Evolutionary conservation across 30 jellyfish, hydroid and myxozoan genomes (phyloP), one percentile per base, ranked within the genome.

Genomic region (Chironex yamaguchii): DNA sequence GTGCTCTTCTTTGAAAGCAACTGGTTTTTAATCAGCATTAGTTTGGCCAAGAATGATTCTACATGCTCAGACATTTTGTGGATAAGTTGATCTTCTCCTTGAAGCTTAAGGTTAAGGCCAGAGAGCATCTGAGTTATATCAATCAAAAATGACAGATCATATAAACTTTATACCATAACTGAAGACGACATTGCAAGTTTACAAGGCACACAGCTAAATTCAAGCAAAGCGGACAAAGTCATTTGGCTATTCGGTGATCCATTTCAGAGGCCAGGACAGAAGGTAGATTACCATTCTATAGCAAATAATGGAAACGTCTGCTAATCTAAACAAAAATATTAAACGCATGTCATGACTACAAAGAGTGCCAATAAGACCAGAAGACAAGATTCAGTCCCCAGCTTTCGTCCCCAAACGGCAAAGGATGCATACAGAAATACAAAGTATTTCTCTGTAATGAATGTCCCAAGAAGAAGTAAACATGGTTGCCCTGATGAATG

Each of bases 161-260:
- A n/a, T n/a, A n/a, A n/a, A n/a, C n/a, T n/a, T n/a, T n/a, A n/a
- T 78, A 34, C 89, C 89, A 58, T 62, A 9, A 34, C 63, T 58
- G 89, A 78, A 78, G 89, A 71, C 58, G 89, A 80, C 89, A 78
- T 49, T 58, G 67, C 69, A 78, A 78, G 69, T 34, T 58, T 78
- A 21, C 89, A 78, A 78, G 89, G 81, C 3, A 78, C 54, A 12
- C 89, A 78, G 80, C 20, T 52, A 28, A 53, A 54, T 52, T 71
- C 50, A 49, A 3, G 85, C 85, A 35, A 42, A 71, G 85, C 85
- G 2, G 85, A 71, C 27, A 34, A 71, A 71, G 42, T 34, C 36
- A 71, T 71, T n/a, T 2, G 78, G 30, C 27, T 9, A 9, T 49
- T 6, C 13, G 88, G 1, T 63, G 54, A 75, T 49, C 76, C 4